Evolutionary conservation across 2,888 invertebrate species (phyloP).

Genomic region (Hypsopygia costalis): DNA sequence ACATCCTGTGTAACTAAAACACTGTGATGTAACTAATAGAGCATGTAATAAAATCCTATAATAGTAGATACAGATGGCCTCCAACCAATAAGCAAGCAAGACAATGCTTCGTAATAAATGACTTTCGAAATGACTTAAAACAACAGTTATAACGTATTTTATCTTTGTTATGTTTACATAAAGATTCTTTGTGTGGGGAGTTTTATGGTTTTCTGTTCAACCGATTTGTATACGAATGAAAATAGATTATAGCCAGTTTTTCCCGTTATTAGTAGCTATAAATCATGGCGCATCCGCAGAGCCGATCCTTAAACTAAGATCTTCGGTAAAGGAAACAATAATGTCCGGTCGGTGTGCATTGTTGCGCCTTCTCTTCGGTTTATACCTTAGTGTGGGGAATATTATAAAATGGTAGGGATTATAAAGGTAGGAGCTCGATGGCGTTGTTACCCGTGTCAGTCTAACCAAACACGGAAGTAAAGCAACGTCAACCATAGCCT

Average conservation of each 20-base stretch:
- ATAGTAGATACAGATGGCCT: slow-evolving; percentile 30
- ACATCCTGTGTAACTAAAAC: neutral
- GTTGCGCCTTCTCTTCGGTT: too few species aligned
- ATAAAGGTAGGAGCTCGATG: too few species aligned
- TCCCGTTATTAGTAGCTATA: slow-evolving; percentile 75
- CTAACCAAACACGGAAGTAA: too few species aligned
- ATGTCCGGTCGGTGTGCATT: slow-evolving; percentile 7
- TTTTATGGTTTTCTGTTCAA: slow-evolving; percentile 80
- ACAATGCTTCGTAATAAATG: slow-evolving; percentile 61
- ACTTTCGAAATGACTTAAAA: slow-evolving; percentile 76
- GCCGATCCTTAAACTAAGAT: slow-evolving; percentile 67
- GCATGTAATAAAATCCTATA: slow-evolving; percentile 44
- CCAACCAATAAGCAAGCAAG: slow-evolving; percentile 43
- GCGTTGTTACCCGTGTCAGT: too few species aligned
- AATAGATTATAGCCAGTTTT: slow-evolving; percentile 80
- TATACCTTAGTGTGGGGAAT: too few species aligned
- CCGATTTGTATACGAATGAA: slow-evolving; percentile 78
- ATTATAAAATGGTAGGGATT: too few species aligned
- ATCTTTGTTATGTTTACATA: slow-evolving; percentile 77
- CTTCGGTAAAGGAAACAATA: slow-evolving; percentile 45
- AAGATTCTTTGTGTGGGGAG: slow-evolving; percentile 79
- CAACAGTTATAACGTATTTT: slow-evolving; percentile 76
- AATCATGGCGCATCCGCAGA: slow-evolving; percentile 73
- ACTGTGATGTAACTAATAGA: neutral
- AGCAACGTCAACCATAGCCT: too few species aligned